These are phyloP conservation scores for Craseonycteris thonglongyai DNA, from an alignment of 2,113 vertebrate species.

Conservation along the genomic window DNA sequence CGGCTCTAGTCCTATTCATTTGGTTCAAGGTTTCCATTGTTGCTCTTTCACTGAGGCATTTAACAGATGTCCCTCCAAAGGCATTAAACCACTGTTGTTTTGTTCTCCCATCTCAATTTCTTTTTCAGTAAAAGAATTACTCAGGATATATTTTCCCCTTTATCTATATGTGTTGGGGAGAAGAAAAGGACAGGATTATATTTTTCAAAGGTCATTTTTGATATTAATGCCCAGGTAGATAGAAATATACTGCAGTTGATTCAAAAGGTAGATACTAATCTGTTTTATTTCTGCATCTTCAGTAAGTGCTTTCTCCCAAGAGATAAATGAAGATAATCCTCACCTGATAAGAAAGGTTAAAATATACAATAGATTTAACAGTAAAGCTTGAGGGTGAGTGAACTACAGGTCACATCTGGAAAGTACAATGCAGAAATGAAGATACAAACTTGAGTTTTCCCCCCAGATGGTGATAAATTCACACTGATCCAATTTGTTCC, in stretches of 20 bases:
- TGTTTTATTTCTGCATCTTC: constrained; percentile 63
- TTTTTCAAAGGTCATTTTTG: constrained; percentile 57
- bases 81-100: background rate
- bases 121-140: constrained; percentile 7
- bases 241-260: constrained; percentile 63
- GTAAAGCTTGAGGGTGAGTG: constrained; percentile 40
- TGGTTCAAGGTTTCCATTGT: constrained; percentile 1
- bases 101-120: background rate
- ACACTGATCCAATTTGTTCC: background rate
- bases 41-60: constrained; percentile 11
- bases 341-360: constrained; percentile 46
- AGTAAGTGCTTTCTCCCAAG: constrained; percentile 42
- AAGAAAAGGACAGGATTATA: background rate
- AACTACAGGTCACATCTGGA: background rate
- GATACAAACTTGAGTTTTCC: background rate
- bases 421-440: background rate
- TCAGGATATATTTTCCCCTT: background rate
- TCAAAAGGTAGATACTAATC: constrained; percentile 64
- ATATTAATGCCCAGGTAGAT: constrained; percentile 56
- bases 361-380: constrained; percentile 57
- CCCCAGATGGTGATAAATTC: background rate
- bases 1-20: background rate
- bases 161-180: background rate
- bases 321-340: constrained; percentile 59
- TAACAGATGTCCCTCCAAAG: background rate